Base-by-base conservation (phyloP, 2,113 vertebrate species). In the Notarius quadriscutis region DNA sequence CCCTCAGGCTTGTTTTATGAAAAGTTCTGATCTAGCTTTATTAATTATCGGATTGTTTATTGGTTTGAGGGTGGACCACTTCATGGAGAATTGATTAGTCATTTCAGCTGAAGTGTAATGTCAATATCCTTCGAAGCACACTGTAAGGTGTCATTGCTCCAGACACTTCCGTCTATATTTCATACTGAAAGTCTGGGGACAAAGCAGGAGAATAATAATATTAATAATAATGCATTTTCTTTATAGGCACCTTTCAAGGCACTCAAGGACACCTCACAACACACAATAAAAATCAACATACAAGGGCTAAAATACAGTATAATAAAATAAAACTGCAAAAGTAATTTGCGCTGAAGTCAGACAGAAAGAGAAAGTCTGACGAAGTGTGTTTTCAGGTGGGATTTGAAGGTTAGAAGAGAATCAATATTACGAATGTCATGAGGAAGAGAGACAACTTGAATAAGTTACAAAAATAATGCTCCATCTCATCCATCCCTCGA, bases 41-140 rank as follows among this genome's bases (percentile, higher is more conserved):
- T 74, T 74, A 48, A 74, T 74, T 48, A 74, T 74, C 10, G 34
- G 71, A 74, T 74, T 74, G 71, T 48, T 74, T 22, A 74, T 48
- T 48, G 71, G 34, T 48, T 74, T 20, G 34, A 2, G 17, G 34
- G 12, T 74, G 71, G 20, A 74, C 20, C 71, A 48, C 71, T 74
- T 74, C 71, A 74, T 74, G 34, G 34, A 74, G 34, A 7, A 74
- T 74, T 17, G 71, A 74, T 74, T 41, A 41, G 30, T 48, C 71
- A 17, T 74, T 48, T 48, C 71, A 48, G 34, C 30, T 74, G 71
- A 74, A 48, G 71, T 74, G 71, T 74, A 74, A 74, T 8, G 8
- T 74, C 34, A 4, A 48, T 74, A 74, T 20, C 7, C 34, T 48
- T 48, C 9, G 48, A 74, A 20, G 7, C 17, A 22, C 69, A 72